Evolutionary conservation across 2,113 vertebrate species (phyloP).

Genomic region (Coracopsis vasa): DNA sequence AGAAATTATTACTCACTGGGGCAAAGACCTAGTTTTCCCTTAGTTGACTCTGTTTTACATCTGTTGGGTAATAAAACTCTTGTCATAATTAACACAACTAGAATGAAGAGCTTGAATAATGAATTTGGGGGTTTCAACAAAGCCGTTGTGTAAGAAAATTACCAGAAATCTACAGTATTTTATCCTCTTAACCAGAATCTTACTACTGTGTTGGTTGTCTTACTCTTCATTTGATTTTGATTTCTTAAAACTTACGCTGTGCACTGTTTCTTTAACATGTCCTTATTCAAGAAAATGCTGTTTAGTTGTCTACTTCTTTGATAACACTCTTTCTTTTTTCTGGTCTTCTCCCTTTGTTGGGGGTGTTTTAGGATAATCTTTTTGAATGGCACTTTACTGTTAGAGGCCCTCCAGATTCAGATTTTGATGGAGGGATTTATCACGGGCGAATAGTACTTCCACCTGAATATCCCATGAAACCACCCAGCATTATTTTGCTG

Average conservation of each 20-base stretch:
- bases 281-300: not conserved
- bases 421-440: conserved; percentile 96
- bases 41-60: not conserved
- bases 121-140: not conserved
- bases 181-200: not conserved
- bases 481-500: conserved; percentile 96
- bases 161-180: not conserved
- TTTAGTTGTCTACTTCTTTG: not conserved
- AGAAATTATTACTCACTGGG: not conserved
- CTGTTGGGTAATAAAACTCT: not conserved
- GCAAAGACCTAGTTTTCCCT: not conserved
- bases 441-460: conserved; percentile 95
- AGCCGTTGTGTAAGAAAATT: not conserved
- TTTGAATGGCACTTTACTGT: conserved; percentile 99
- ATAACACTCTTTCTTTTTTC: not conserved
- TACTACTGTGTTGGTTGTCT: not conserved
- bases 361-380: conserved; percentile 88
- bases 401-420: conserved; percentile 94
- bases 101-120: not conserved
- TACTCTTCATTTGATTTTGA: not conserved
- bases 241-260: not conserved
- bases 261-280: not conserved
- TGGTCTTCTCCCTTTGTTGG: not conserved
- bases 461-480: conserved; percentile 98
- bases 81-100: not conserved